phyloP scores from a whole-genome alignment of 2,797 vertebrate species.

The Labroides dimidiatus region DNA sequence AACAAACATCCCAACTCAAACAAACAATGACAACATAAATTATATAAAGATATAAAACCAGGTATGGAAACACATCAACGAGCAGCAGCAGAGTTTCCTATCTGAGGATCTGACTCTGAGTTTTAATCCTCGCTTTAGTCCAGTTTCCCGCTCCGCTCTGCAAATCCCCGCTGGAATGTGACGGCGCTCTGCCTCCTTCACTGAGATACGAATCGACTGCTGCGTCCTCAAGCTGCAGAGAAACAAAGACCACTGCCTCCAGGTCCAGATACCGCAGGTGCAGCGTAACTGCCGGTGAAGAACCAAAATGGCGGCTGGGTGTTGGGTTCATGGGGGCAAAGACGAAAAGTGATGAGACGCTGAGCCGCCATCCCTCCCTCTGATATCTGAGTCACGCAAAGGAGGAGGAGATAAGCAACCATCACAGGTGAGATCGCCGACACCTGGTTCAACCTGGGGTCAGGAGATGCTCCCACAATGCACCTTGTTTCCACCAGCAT shows the following conservation, averaged over 20 bases:
- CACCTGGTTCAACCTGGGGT: constrained; percentile 67
- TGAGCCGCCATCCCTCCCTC: constrained; percentile 1
- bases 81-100: constrained; percentile 18
- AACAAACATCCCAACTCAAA: too few species aligned
- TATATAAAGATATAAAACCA: too few species aligned
- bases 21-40: too few species aligned
- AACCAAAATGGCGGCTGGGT: constrained; percentile 51
- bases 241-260: constrained; percentile 48
- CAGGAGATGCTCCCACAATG: constrained; percentile 64
- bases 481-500: constrained; percentile 48
- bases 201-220: constrained; percentile 48
- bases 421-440: constrained; percentile 48
- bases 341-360: constrained; percentile 17
- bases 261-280: constrained; percentile 25
- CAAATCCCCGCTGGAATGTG: constrained; percentile 73
- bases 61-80: too few species aligned
- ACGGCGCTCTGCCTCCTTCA: constrained; percentile 13
- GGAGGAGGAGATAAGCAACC: constrained; percentile 48
- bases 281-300: constrained; percentile 16
- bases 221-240: not conserved
- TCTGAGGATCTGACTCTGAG: constrained; percentile 57
- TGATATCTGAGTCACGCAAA: constrained; percentile 37
- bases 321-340: constrained; percentile 45
- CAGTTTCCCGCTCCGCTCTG: constrained; percentile 51
- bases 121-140: constrained; percentile 71